Conservation (phyloP, 2,888 invertebrate genomes). For the Exocentrus adspersus region DNA sequence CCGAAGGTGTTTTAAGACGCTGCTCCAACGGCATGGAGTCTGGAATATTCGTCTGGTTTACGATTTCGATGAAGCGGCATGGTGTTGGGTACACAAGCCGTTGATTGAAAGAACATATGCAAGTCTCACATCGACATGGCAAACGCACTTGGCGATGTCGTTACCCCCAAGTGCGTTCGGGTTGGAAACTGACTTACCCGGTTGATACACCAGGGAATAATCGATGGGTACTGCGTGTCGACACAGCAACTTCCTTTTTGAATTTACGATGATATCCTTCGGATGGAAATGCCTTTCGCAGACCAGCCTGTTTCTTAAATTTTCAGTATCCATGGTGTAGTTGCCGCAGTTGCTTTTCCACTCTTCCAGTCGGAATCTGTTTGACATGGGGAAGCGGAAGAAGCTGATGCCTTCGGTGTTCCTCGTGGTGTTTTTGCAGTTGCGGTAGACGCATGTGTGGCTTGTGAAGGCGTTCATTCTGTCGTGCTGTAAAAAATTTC, state of each 20-base stretch:
- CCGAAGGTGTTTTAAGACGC: slow-evolving; percentile 40
- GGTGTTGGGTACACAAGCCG: no score
- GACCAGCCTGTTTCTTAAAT: background rate
- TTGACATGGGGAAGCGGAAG: background rate
- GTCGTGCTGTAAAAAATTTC: no score
- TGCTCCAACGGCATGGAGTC: slow-evolving; percentile 57
- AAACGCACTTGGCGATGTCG: no score
- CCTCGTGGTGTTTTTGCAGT: no score
- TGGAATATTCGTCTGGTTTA: slow-evolving; percentile 39
- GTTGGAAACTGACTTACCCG: no score
- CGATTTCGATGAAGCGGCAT: no score
- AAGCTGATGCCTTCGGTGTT: background rate
- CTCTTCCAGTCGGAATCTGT: background rate
- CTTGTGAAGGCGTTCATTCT: no score
- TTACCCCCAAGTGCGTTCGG: no score
- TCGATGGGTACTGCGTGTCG: background rate
- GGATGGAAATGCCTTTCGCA: background rate
- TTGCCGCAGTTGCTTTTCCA: slow-evolving; percentile 5
- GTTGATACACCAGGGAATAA: no score
- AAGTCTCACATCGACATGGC: no score
- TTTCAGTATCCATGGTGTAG: background rate
- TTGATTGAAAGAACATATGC: no score
- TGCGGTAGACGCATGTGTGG: no score
- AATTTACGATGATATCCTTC: background rate
- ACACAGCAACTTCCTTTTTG: background rate